phyloP scores from a whole-genome alignment of 1,140 invertebrate genomes.

The Drosophila arawakana region DNA sequence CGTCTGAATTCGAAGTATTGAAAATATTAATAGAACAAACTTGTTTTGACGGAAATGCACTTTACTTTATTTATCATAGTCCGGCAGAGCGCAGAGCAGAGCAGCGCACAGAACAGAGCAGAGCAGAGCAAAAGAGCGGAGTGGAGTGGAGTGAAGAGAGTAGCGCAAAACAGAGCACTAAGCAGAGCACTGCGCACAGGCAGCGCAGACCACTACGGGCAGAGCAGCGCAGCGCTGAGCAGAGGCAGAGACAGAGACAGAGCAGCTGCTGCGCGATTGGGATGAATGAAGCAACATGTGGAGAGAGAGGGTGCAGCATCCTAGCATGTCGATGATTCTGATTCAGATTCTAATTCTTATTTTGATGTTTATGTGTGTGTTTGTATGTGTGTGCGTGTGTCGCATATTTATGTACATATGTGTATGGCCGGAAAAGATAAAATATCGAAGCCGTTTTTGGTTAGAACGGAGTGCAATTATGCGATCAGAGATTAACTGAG shows the following conservation, averaged over 20 bases:
- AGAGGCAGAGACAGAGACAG: too few species aligned
- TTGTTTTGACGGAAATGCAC: conserved; percentile 83
- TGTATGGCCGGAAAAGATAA: conserved; percentile 81
- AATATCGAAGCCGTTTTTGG: conserved; percentile 58
- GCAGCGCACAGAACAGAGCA: not conserved
- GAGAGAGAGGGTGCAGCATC: conserved; percentile 49
- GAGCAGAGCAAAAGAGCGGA: not conserved
- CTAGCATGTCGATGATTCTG: conserved; percentile 42
- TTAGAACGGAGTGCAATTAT: conserved; percentile 45
- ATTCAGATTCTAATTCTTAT: conserved; percentile 32
- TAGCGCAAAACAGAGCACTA: not conserved
- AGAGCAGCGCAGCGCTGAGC: not conserved
- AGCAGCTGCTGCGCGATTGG: conserved; percentile 30
- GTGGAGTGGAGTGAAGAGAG: not conserved
- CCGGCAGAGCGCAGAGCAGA: conserved; percentile 45
- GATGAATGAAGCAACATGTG: conserved; percentile 81
- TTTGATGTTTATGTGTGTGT: conserved; percentile 20
- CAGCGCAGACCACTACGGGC: too few species aligned
- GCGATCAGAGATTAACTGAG: not conserved
- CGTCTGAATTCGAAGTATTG: conserved; percentile 80
- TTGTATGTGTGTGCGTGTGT: conserved; percentile 24
- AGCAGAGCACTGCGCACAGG: too few species aligned
- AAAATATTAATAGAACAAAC: conserved; percentile 84
- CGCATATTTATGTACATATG: conserved; percentile 57
- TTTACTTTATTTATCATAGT: conserved; percentile 83